phyloP scores from a whole-genome alignment of 2,888 invertebrate genomes.

The Rhyacophila evoluta region DNA sequence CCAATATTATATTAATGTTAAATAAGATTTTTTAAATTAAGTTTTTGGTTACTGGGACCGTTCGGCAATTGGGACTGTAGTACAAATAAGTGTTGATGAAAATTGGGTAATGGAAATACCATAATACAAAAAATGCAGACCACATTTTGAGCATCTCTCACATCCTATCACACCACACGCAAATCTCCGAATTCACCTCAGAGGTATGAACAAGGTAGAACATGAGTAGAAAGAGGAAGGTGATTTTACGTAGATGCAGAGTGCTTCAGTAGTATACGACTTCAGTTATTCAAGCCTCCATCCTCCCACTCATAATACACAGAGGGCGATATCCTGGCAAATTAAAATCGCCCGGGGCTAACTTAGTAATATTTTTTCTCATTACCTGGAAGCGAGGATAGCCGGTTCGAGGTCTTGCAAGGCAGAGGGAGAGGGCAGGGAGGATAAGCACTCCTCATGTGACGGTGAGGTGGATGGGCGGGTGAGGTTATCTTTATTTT shows the following conservation, averaged over 20 bases:
- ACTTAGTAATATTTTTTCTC: constrained; percentile 65
- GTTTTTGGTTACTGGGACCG: too few relatives aligned
- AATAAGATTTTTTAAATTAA: too few relatives aligned
- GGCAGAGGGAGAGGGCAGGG: background rate
- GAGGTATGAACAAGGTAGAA: background rate
- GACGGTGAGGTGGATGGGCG: background rate
- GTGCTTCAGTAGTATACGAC: background rate
- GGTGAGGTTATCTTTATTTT: constrained; percentile 14
- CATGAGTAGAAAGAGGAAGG: background rate
- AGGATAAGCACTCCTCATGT: background rate
- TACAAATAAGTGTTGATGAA: too few relatives aligned
- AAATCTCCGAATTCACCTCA: constrained; percentile 2
- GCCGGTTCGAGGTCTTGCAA: constrained; percentile 27
- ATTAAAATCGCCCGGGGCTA: constrained; percentile 69
- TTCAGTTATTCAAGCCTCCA: background rate
- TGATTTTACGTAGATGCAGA: background rate
- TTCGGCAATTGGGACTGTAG: too few relatives aligned
- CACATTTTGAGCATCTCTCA: background rate
- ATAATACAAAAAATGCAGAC: too few relatives aligned
- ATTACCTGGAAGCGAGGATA: constrained; percentile 57
- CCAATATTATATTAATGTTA: too few relatives aligned
- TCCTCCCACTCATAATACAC: constrained; percentile 1
- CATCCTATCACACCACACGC: background rate
- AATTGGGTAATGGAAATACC: too few relatives aligned
- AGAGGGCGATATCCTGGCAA: constrained; percentile 67